phyloP scores from a whole-genome alignment of 2,797 vertebrate genomes.

The Myoxocephalus aenaeus region DNA sequence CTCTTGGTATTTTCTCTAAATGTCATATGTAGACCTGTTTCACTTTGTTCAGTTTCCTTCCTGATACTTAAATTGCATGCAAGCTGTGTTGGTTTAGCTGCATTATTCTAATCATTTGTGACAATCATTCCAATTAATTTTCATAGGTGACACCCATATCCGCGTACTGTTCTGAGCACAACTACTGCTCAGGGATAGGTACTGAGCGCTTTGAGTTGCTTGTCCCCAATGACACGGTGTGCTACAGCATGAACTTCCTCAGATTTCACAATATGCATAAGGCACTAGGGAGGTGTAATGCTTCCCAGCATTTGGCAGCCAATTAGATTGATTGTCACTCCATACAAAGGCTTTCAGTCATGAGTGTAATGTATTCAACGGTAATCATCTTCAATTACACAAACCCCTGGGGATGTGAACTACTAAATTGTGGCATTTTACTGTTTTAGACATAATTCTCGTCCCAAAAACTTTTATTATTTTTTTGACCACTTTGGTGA shows the following conservation, averaged over 20 bases:
- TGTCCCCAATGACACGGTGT: constrained; percentile 12
- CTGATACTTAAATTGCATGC: not conserved
- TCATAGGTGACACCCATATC: constrained; percentile 17
- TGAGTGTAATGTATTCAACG: constrained; percentile 54
- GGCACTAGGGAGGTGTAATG: constrained; percentile 31
- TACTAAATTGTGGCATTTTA: constrained; percentile 40
- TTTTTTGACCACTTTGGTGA: not conserved
- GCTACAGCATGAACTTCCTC: constrained; percentile 37
- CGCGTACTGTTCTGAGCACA: constrained; percentile 1
- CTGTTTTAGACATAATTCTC: constrained; percentile 25
- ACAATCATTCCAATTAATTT: constrained; percentile 29
- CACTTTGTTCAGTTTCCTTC: not conserved
- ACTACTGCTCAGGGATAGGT: constrained; percentile 28
- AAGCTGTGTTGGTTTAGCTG: not conserved
- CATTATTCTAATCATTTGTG: constrained; percentile 11
- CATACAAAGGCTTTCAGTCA: constrained; percentile 57
- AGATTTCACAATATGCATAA: constrained; percentile 27
- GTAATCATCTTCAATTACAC: constrained; percentile 66
- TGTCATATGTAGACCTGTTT: constrained; percentile 3
- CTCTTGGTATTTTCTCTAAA: not conserved
- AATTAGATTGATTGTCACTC: constrained; percentile 61
- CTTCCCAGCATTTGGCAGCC: constrained; percentile 36
- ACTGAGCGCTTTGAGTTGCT: constrained; percentile 24
- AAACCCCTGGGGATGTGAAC: constrained; percentile 34
- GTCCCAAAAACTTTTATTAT: constrained; percentile 7